phyloP scores from a whole-genome alignment of 1,140 invertebrate genomes.

The Ganaspis sp. region DNA sequence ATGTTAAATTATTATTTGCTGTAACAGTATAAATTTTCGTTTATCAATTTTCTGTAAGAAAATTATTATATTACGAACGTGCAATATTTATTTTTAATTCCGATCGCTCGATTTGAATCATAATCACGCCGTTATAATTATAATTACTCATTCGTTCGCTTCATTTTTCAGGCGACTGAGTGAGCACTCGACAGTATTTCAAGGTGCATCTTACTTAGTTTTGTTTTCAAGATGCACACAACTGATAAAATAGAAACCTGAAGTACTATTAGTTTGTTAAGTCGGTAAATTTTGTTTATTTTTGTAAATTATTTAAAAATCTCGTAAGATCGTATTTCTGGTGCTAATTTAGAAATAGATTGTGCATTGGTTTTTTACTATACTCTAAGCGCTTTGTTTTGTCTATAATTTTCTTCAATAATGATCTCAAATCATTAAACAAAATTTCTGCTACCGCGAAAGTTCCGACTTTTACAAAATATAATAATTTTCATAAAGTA shows the following conservation, averaged over 20 bases:
- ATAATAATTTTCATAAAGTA: neutral
- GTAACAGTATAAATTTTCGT: neutral
- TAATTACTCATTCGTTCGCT: neutral
- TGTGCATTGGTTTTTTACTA: neutral
- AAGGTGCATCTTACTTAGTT: neutral
- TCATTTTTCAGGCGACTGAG: neutral
- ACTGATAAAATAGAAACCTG: neutral
- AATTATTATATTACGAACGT: neutral
- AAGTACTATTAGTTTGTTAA: neutral
- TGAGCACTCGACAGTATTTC: neutral
- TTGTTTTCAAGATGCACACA: neutral
- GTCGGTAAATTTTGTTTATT: conserved; percentile 15
- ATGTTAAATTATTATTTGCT: neutral
- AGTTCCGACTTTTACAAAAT: no score
- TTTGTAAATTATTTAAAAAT: conserved; percentile 13
- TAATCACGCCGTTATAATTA: neutral
- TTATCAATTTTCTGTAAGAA: neutral
- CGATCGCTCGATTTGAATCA: neutral
- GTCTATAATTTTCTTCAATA: neutral
- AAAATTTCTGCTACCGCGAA: no score
- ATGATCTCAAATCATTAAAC: no score
- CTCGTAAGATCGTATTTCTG: conserved; percentile 9
- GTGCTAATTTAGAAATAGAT: conserved; percentile 20
- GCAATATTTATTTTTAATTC: neutral
- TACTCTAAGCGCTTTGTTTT: neutral